Conservation (phyloP, 2,888 invertebrate genomes). For the Zaprionus lineosus region DNA sequence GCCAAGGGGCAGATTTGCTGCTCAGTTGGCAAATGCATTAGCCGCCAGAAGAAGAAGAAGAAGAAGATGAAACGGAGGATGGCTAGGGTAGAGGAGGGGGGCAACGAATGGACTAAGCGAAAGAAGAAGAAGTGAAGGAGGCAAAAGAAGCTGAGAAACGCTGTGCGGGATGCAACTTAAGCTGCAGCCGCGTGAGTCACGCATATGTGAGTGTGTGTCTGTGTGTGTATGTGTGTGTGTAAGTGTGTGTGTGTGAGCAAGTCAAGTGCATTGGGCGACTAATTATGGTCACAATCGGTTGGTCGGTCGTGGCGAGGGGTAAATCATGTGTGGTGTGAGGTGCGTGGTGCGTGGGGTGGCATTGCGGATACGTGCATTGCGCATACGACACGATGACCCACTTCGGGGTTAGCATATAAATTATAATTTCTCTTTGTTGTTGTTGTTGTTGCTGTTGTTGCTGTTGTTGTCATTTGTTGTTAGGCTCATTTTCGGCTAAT, state of each 20-base stretch:
- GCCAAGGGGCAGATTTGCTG: constrained; percentile 36
- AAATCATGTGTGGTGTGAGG: background rate
- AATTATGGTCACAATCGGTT: constrained; percentile 34
- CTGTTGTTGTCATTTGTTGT: constrained; percentile 63
- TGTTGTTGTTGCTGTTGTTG: too few species aligned
- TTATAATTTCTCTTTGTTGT: constrained; percentile 73
- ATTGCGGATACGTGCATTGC: constrained; percentile 19
- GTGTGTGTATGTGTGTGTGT: constrained; percentile 17
- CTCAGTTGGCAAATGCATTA: constrained; percentile 40
- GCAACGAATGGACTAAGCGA: background rate
- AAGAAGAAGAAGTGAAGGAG: background rate
- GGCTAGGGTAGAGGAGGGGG: background rate
- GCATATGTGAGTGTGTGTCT: constrained; percentile 16
- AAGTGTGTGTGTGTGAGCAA: constrained; percentile 11
- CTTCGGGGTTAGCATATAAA: constrained; percentile 51
- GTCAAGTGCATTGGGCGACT: constrained; percentile 47
- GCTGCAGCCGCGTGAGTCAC: constrained; percentile 17
- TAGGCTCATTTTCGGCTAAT: constrained; percentile 72
- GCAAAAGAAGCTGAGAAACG: background rate
- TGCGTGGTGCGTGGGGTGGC: background rate
- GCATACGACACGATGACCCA: constrained; percentile 54
- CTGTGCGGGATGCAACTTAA: background rate
- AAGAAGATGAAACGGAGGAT: background rate
- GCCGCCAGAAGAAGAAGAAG: background rate
- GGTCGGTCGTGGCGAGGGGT: background rate